These are phyloP conservation scores for Kryptolebias ocellatus DNA, from an alignment of 2,797 vertebrate genomes.

Conservation along the genomic window DNA sequence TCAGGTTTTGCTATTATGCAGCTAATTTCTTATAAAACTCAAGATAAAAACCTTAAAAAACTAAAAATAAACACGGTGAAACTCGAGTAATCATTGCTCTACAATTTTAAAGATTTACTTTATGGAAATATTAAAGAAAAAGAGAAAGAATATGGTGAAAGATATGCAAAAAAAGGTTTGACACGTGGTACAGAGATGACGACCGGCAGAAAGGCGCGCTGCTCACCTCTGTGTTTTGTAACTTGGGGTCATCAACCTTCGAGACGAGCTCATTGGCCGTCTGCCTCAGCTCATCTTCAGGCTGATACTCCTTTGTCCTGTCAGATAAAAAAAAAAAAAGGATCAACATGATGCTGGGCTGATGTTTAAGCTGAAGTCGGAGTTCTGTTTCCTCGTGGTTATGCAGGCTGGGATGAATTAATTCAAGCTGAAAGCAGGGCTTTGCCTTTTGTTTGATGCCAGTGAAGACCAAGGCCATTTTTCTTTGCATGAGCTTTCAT, in stretches of 20 bases:
- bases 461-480: constrained; percentile 8
- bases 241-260: constrained; percentile 94
- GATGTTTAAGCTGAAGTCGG: background rate
- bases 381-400: background rate
- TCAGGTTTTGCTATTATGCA: constrained; percentile 33
- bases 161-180: constrained; percentile 48
- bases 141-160: constrained; percentile 52
- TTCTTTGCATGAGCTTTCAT: constrained; percentile 9
- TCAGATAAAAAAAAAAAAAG: constrained; percentile 28
- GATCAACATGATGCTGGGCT: background rate
- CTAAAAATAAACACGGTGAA: background rate
- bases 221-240: constrained; percentile 94
- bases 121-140: constrained; percentile 36
- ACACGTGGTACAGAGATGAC: constrained; percentile 11
- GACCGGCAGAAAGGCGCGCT: constrained; percentile 1
- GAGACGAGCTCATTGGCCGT: constrained; percentile 93
- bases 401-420: background rate
- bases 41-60: constrained; percentile 13
- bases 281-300: constrained; percentile 90
- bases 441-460: constrained; percentile 11
- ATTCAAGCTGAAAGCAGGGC: constrained; percentile 9
- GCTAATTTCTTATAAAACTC: constrained; percentile 8
- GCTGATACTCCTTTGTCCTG: constrained; percentile 93
- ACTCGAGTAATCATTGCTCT: constrained; percentile 7
- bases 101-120: constrained; percentile 11